Evolutionary conservation across 2,797 vertebrate genomes (phyloP).

Genomic region (Setipinna tenuifilis): DNA sequence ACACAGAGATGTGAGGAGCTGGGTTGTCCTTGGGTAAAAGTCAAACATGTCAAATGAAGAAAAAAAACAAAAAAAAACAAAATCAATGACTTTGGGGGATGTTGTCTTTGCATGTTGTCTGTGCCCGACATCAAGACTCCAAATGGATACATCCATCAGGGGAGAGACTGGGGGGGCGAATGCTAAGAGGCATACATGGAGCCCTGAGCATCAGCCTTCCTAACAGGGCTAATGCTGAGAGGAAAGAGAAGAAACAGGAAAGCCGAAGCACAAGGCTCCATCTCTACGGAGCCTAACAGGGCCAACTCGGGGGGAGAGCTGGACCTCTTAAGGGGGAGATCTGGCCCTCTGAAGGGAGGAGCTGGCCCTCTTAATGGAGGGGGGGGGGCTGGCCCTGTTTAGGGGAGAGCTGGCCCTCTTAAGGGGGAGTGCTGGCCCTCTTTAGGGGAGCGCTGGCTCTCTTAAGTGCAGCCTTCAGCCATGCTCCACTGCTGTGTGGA

Average conservation of each 20-base stretch:
- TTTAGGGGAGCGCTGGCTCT: no score
- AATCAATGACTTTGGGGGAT: conserved; percentile 5
- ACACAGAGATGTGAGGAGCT: neutral
- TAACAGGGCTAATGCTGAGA: no score
- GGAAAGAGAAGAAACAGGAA: no score
- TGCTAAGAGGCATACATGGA: neutral
- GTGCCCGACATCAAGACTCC: neutral
- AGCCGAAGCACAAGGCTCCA: no score
- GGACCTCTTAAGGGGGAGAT: no score
- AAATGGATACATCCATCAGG: conserved; percentile 11
- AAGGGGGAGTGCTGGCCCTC: no score
- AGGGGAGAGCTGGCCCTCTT: no score
- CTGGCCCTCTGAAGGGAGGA: no score
- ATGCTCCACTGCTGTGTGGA: neutral
- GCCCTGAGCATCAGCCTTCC: neutral
- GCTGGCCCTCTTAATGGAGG: no score
- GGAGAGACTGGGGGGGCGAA: neutral
- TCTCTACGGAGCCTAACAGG: no score
- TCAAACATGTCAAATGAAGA: neutral
- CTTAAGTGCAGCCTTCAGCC: neutral
- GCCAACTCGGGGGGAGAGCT: neutral
- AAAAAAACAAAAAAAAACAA: neutral
- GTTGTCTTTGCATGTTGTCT: conserved; percentile 6
- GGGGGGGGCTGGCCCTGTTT: no score
- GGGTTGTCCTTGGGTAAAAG: neutral